A percentile compares a stretch with the other conserved stretches of the same genome.
Conservation (phyloP, 2,888 invertebrate species). For the Argyresthia albistria region DNA sequence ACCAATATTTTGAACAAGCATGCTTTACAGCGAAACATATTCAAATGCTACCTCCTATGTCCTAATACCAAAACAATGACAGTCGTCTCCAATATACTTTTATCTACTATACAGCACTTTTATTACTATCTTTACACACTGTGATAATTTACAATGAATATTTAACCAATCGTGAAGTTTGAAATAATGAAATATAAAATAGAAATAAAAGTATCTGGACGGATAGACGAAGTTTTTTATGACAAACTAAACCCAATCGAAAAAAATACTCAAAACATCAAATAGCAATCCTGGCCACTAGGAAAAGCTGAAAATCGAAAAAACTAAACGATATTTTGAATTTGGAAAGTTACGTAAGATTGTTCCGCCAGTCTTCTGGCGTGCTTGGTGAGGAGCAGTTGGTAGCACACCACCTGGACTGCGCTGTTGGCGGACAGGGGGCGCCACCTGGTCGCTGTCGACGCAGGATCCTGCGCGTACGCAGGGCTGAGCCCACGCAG, state of each 20-base stretch:
- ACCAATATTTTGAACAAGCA: constrained; percentile 37
- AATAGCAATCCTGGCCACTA: no score
- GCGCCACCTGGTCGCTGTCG: constrained; percentile 85
- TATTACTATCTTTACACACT: constrained; percentile 34
- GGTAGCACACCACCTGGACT: constrained; percentile 92
- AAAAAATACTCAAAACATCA: no score
- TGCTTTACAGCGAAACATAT: constrained; percentile 51
- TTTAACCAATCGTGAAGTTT: constrained; percentile 11
- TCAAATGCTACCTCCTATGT: constrained; percentile 32
- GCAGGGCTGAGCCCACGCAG: constrained; percentile 90
- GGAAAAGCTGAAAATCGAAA: no score
- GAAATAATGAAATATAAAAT: constrained; percentile 19
- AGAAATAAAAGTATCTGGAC: constrained; percentile 46
- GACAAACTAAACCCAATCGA: no score
- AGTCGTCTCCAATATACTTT: constrained; percentile 48
- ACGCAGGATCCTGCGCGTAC: constrained; percentile 83
- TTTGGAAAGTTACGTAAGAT: constrained; percentile 45
- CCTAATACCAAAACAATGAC: constrained; percentile 44
- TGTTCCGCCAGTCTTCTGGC: constrained; percentile 49
- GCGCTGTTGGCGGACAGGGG: constrained; percentile 86
- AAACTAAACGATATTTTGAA: no score
- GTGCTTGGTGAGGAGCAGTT: constrained; percentile 42
- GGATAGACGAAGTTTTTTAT: constrained; percentile 46
- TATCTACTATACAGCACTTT: constrained; percentile 49
- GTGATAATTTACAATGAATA: constrained; percentile 36